Evolutionary conservation across 92 coral and sea anemone genomes (phyloP).

Genomic region (Porites divaricata): DNA sequence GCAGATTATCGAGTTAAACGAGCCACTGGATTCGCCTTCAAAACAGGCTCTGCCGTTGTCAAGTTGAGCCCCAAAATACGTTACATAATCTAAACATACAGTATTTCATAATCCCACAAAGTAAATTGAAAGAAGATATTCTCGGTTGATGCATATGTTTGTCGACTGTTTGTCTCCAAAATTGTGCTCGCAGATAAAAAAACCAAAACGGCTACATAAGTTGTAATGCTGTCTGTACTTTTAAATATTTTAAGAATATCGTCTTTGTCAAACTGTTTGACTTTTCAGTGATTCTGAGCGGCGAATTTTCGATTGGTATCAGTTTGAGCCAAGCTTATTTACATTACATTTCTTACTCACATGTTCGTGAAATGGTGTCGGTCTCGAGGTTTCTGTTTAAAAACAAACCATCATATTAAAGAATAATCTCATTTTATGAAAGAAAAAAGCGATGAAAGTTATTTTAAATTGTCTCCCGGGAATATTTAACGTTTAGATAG

Average conservation of each 20-base stretch:
- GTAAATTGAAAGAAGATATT: constrained; percentile 5
- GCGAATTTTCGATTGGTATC: constrained; percentile 22
- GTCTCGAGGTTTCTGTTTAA: constrained; percentile 10
- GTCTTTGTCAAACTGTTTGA: constrained; percentile 12
- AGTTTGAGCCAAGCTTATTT: constrained; percentile 9
- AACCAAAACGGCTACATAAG: too few relatives aligned
- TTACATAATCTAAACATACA: not conserved
- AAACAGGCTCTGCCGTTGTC: constrained; percentile 13
- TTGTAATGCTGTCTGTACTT: constrained; percentile 13
- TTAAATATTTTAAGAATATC: not conserved
- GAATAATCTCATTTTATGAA: constrained; percentile 3
- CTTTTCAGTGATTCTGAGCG: constrained; percentile 7
- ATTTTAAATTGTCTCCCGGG: constrained; percentile 8
- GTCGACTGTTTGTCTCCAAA: constrained; percentile 6
- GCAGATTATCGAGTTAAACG: constrained; percentile 6
- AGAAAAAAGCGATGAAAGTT: constrained; percentile 24
- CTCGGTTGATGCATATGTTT: constrained; percentile 2
- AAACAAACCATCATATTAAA: constrained; percentile 10
- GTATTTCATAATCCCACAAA: not conserved
- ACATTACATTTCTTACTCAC: constrained; percentile 11
- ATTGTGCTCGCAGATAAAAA: not conserved
- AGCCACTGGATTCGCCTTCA: constrained; percentile 13
- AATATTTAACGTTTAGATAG: constrained; percentile 24
- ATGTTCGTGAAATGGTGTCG: not conserved
- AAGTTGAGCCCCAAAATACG: constrained; percentile 7